phyloP scores from a whole-genome alignment of 1,140 invertebrate species.

The Pseudoatta argentina region DNA sequence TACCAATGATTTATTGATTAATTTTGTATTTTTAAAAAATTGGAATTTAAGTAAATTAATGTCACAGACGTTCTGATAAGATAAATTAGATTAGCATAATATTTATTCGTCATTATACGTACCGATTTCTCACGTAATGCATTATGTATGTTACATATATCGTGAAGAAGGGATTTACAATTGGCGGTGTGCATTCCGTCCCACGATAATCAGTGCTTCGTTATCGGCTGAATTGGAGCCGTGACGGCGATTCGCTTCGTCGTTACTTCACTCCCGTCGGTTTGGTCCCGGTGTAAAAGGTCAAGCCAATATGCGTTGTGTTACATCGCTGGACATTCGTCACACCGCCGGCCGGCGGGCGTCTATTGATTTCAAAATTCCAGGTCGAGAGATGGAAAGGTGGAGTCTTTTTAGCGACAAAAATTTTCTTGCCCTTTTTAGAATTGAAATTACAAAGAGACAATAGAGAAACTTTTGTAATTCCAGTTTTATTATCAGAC shows the following conservation, averaged over 20 bases:
- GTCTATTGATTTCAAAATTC: conserved; percentile 68
- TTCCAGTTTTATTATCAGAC: background rate
- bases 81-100: background rate
- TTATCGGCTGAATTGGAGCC: conserved; percentile 78
- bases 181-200: conserved; percentile 70
- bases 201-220: conserved; percentile 79
- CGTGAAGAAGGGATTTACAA: conserved; percentile 64
- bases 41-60: background rate
- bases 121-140: conserved; percentile 56
- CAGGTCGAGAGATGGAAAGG: conserved; percentile 18
- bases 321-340: conserved; percentile 57
- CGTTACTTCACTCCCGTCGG: conserved; percentile 38
- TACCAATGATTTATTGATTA: background rate
- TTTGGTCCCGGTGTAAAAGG: conserved; percentile 68
- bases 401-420: background rate
- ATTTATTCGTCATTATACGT: background rate
- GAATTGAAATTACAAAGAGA: background rate
- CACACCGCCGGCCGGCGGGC: conserved; percentile 43
- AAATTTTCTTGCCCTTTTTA: background rate
- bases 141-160: conserved; percentile 33
- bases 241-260: conserved; percentile 65
- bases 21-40: background rate
- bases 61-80: background rate
- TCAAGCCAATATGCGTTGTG: conserved; percentile 65
- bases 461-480: background rate